Evolutionary conservation across 2,113 vertebrate genomes (phyloP).

Genomic region (Procavia capensis): DNA sequence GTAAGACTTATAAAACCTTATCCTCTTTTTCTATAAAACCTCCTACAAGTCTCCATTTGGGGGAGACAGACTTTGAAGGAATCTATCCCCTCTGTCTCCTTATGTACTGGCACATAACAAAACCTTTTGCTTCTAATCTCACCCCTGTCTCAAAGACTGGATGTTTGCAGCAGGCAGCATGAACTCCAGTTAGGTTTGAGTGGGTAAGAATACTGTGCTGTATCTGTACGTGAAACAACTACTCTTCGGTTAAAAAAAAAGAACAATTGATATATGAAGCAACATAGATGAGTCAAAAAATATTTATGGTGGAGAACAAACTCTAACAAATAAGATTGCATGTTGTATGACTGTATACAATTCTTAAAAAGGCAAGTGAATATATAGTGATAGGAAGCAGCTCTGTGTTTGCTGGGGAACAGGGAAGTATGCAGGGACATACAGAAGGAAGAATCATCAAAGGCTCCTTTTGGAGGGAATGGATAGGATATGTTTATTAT

Average conservation of each 20-base stretch:
- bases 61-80: too few relatives aligned
- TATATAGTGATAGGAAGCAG: neutral
- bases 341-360: neutral
- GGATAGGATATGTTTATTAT: neutral
- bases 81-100: too few relatives aligned
- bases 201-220: neutral
- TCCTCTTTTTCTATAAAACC: too few relatives aligned
- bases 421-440: fast-evolving
- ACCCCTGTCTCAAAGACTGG: too few relatives aligned
- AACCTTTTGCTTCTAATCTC: too few relatives aligned
- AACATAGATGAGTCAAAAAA: neutral
- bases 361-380: neutral
- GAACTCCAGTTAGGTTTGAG: too few relatives aligned
- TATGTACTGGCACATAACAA: too few relatives aligned
- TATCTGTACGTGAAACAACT: neutral
- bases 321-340: neutral
- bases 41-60: too few relatives aligned
- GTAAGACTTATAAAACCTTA: too few relatives aligned
- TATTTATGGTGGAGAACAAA: neutral
- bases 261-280: neutral
- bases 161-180: too few relatives aligned
- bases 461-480: neutral
- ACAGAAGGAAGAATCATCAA: neutral
- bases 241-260: neutral
- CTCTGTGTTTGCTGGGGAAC: neutral